phyloP scores from a whole-genome alignment of 1,140 invertebrate genomes.

The Harlomillsia oculata region DNA sequence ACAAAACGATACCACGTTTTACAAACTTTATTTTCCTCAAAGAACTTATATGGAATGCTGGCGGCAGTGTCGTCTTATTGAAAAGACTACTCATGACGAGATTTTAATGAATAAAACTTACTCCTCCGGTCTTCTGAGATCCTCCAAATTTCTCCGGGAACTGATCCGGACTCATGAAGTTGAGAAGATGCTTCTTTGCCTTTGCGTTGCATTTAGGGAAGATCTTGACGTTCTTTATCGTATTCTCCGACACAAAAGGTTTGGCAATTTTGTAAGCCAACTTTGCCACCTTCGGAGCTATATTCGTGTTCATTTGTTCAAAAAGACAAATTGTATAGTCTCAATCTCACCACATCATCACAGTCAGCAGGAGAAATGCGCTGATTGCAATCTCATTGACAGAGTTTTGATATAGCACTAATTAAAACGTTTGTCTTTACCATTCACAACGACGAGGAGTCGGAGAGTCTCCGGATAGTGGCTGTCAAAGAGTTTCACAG shows the following conservation, averaged over 20 bases:
- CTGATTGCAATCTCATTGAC: too few relatives aligned
- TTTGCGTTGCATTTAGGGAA: slow-evolving; percentile 62
- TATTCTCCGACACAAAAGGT: slow-evolving; percentile 80
- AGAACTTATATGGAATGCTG: neutral
- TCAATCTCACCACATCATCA: too few relatives aligned
- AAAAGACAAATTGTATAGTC: slow-evolving; percentile 36
- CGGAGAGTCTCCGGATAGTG: slow-evolving; percentile 26
- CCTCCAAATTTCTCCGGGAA: slow-evolving; percentile 73
- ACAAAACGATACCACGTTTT: neutral
- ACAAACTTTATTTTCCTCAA: neutral
- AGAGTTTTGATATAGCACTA: too few relatives aligned
- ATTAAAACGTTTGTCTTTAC: too few relatives aligned
- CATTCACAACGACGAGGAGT: slow-evolving; percentile 24
- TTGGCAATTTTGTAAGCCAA: slow-evolving; percentile 75
- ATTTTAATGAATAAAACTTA: neutral
- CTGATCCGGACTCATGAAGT: slow-evolving; percentile 55
- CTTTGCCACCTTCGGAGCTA: slow-evolving; percentile 77
- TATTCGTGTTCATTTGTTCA: too few relatives aligned
- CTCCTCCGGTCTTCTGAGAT: slow-evolving; percentile 39
- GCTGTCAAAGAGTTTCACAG: slow-evolving; percentile 8
- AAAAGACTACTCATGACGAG: neutral
- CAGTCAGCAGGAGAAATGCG: too few relatives aligned
- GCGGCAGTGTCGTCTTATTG: too few relatives aligned
- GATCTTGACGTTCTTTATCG: slow-evolving; percentile 78
- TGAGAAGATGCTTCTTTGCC: slow-evolving; percentile 62